Conservation (phyloP, 1,140 invertebrate genomes). For the Philotrypesis tridentata region DNA sequence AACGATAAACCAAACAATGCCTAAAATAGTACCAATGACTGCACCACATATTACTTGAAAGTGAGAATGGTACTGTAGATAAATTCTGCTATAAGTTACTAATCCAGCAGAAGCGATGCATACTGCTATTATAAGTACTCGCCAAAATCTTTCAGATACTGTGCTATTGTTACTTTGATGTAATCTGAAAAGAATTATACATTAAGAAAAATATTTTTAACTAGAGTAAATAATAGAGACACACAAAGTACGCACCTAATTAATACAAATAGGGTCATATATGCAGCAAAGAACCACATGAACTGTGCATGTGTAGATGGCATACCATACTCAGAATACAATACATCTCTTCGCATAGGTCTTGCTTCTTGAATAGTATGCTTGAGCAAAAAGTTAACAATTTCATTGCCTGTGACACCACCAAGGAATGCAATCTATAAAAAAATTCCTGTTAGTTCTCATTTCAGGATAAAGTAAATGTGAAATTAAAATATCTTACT, state of each 20-base stretch:
- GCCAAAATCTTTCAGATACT: slow-evolving; percentile 84
- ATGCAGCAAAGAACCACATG: slow-evolving; percentile 93
- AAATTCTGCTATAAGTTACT: slow-evolving; percentile 84
- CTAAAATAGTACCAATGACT: slow-evolving; percentile 81
- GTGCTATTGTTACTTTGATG: slow-evolving; percentile 87
- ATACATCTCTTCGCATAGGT: slow-evolving; percentile 79
- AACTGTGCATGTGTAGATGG: slow-evolving; percentile 94
- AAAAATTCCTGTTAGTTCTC: not conserved
- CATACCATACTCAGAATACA: slow-evolving; percentile 94
- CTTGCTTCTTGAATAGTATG: slow-evolving; percentile 87
- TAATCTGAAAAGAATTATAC: slow-evolving; percentile 74
- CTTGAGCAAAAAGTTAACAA: slow-evolving; percentile 87
- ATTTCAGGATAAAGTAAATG: not conserved
- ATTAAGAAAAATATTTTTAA: slow-evolving; percentile 22
- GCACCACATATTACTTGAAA: slow-evolving; percentile 88
- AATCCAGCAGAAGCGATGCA: slow-evolving; percentile 78
- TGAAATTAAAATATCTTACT: slow-evolving; percentile 76
- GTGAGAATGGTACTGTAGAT: slow-evolving; percentile 90
- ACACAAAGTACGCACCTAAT: slow-evolving; percentile 83
- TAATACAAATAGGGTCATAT: slow-evolving; percentile 89
- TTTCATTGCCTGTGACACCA: slow-evolving; percentile 87
- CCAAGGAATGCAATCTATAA: slow-evolving; percentile 87
- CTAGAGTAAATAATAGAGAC: slow-evolving; percentile 10
- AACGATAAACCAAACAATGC: slow-evolving; percentile 84
- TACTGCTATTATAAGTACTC: slow-evolving; percentile 78